phyloP scores from a whole-genome alignment of 2,888 invertebrate species.

The Argyra leucocephala region DNA sequence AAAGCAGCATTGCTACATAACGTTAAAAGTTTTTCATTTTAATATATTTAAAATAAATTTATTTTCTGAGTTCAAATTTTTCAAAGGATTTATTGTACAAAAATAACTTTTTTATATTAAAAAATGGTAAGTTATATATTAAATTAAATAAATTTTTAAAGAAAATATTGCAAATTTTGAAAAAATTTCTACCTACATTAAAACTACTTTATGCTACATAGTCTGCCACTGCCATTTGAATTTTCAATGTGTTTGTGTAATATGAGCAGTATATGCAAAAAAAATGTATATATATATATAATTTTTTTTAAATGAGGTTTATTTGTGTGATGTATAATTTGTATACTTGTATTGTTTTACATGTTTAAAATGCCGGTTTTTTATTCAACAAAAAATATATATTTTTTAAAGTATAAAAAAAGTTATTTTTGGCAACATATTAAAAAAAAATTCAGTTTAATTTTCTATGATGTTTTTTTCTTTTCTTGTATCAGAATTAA shows the following conservation, averaged over 20 bases:
- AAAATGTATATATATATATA: not conserved
- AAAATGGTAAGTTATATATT: not conserved
- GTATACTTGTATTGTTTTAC: not conserved
- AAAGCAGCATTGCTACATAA: not conserved
- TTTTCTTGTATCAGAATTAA: not conserved
- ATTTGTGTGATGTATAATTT: too few relatives aligned
- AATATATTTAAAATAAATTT: not conserved
- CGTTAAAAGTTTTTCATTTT: not conserved
- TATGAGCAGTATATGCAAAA: not conserved
- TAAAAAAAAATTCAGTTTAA: not conserved
- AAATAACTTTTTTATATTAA: not conserved
- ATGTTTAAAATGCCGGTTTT: conserved; percentile 1
- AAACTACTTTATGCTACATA: not conserved
- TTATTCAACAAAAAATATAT: not conserved
- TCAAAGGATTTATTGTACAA: not conserved
- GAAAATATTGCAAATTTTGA: not conserved
- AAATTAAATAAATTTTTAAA: not conserved
- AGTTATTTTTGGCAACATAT: conserved; percentile 1
- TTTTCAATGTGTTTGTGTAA: not conserved
- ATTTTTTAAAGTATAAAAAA: not conserved
- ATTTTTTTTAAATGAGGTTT: not conserved
- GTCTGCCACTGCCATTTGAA: not conserved
- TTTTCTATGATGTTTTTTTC: too few relatives aligned
- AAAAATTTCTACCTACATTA: too few relatives aligned
- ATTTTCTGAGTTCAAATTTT: not conserved